Percentiles rank a stretch among this genome's conserved stretches.
phyloP scores from a whole-genome alignment of 2,797 vertebrate genomes.

The Characodon lateralis region DNA sequence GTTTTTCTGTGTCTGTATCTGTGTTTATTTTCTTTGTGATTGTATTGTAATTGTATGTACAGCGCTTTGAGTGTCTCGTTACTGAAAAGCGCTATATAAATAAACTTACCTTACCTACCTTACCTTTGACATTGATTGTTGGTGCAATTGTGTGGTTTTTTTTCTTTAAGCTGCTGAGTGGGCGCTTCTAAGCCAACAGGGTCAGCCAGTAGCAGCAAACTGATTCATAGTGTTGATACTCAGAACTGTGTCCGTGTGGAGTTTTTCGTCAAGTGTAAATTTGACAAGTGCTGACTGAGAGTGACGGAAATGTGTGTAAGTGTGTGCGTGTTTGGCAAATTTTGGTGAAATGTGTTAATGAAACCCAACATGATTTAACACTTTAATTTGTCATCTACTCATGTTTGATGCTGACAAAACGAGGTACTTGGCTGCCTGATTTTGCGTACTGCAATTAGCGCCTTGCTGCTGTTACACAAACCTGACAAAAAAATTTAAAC shows the following conservation, averaged over 20 bases:
- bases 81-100: too few relatives aligned
- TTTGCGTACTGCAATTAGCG: slow-evolving; percentile 17
- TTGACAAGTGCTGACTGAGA: slow-evolving; percentile 43
- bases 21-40: too few relatives aligned
- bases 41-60: too few relatives aligned
- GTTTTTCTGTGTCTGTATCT: too few relatives aligned
- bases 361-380: slow-evolving; percentile 6
- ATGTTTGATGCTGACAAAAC: slow-evolving; percentile 32
- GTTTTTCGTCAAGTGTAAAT: slow-evolving; percentile 23
- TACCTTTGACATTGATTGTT: slow-evolving; percentile 52
- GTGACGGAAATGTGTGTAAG: neutral
- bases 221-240: slow-evolving; percentile 48
- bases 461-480: slow-evolving; percentile 7
- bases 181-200: slow-evolving; percentile 29
- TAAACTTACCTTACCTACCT: too few relatives aligned
- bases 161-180: slow-evolving; percentile 41
- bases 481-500: neutral
- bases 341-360: neutral
- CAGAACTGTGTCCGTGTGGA: slow-evolving; percentile 29
- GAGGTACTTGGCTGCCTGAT: slow-evolving; percentile 28
- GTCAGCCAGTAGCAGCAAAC: slow-evolving; percentile 33
- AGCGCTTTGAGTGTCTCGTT: too few relatives aligned
- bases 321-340: neutral
- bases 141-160: slow-evolving; percentile 27
- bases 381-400: slow-evolving; percentile 23